phyloP scores from a whole-genome alignment of 2,888 invertebrate species.

The Hypselothyrea guttata region DNA sequence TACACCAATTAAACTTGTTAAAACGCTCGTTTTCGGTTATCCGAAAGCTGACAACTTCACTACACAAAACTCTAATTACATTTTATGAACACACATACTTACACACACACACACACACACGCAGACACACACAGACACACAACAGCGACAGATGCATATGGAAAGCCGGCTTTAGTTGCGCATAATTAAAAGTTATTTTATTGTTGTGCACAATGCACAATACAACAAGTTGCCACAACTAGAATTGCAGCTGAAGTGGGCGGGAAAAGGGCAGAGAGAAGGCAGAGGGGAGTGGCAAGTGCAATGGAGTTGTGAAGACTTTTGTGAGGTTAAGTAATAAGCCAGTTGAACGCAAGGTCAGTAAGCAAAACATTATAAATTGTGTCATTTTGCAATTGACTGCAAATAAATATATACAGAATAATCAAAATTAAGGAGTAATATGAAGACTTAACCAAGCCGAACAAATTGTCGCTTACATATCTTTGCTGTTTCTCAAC shows the following conservation, averaged over 20 bases:
- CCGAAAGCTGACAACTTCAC: constrained; percentile 75
- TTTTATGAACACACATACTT: constrained; percentile 57
- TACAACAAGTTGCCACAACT: constrained; percentile 41
- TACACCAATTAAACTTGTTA: constrained; percentile 78
- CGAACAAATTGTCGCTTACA: too few species aligned
- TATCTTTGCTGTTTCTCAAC: too few species aligned
- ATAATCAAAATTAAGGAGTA: too few species aligned
- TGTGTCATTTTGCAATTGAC: too few species aligned
- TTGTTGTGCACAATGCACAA: constrained; percentile 51
- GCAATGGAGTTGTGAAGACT: not conserved
- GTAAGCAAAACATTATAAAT: not conserved
- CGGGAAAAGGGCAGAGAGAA: not conserved
- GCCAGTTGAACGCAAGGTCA: not conserved
- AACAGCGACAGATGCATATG: constrained; percentile 21
- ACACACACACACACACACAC: constrained; percentile 9
- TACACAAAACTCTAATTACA: constrained; percentile 76
- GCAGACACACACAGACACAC: constrained; percentile 6
- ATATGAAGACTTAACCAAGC: too few species aligned
- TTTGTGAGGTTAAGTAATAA: not conserved
- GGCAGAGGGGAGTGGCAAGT: not conserved
- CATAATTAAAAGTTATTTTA: constrained; percentile 78
- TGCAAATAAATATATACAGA: too few species aligned
- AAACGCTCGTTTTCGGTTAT: constrained; percentile 78
- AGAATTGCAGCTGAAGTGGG: constrained; percentile 13
- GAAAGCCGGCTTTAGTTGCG: constrained; percentile 58